Evolutionary conservation across 2,888 invertebrate genomes (phyloP), one percentile per base, ranked within the genome.

Genomic region (Pachydiplax longipennis): DNA sequence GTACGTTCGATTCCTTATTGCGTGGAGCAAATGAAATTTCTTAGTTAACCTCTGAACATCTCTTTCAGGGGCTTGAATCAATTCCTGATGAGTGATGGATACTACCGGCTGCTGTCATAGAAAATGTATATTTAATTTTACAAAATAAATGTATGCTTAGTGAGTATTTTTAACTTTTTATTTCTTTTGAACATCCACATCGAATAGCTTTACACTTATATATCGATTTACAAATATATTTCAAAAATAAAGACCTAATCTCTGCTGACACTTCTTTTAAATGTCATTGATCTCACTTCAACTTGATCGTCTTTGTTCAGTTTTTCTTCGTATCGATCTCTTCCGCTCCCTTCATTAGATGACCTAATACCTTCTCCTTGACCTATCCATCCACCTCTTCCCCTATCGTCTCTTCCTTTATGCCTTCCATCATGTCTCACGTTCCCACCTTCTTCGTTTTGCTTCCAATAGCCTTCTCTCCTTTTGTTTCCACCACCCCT

Each of bases 51-150:
- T 25, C 2, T 13, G 91, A 91, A 92, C 91, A 93, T 92, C 91
- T 87, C 91, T 95, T 95, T 91, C 94, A 95, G 96, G 96, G 96
- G 22, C 94, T 96, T 92, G 95, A 96, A 90, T 91, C 94, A 81
- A 95, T 96, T 92, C 95, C 95, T 90, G 96, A 96, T 93, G 93
- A 94, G 91, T 93, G 93, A 93, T 91, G 40, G 48, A 22, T n/a
- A 13, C 25, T 40, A 0, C 48, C 1, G 10, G 61, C 22, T 58
- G 18, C n/a, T 81, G 61, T 12, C 18, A 31, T 73, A 53, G 37
- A 25, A 83, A 91, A 22, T 73, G 65, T 53, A 90, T 48, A 90
- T 61, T 31, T 81, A 91, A 53, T 48, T 40, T 40, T 81, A 40
- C 53, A 13, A 61, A 73, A 81, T 81, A 91, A 83, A 58, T 61